Base-by-base conservation (phyloP, 2,888 invertebrate genomes). In the Pandemis cinnamomeana region DNA sequence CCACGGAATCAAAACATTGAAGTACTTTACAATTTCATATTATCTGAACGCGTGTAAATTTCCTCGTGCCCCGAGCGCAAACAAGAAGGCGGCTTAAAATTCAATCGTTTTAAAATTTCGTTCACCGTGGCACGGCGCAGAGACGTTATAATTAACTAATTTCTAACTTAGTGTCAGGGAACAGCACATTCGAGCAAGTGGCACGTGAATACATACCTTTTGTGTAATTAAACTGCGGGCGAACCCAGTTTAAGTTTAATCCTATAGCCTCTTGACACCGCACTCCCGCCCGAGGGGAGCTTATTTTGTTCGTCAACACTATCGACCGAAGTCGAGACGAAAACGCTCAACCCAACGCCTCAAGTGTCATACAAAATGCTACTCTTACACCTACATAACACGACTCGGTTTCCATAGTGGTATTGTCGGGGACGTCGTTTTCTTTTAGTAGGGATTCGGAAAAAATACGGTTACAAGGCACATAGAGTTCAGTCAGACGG, bases 181-280 rank as follows among this genome's bases (percentile, higher is more conserved):
- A 86, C 85, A 84, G 82, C 83, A 87, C 87, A 88, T 88, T 90
- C 88, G 87, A 86, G 83, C 86, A 87, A 88, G 87, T 82, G 80
- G 80, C 88, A 86, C 85, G 85, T 82, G 85, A 86, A 86, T 88
- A 89, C 83, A 85, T 91, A 91, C 92, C 90, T 92, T 93, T 92
- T 92, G 92, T 92, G 92, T 93, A 93, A 93, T 93, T 93, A 92
- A 93, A 92, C 90, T 91, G 90, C 87, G 89, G 92, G 89, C 89
- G 90, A 92, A 92, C 91, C 91, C 89, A 91, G 92, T 93, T 92
- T 91, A 91, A 93, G 93, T 93, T 93, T 92, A 93, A 93, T 94
- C 93, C 92, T 92, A 91, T 92, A 92, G 92, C 93, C 92, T 93
- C 93, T 93, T 94, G 93, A 94, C 93, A 92, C 91, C 91, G 87